A percentile compares a stretch with the other conserved stretches of the same genome.
Evolutionary conservation across 1,140 invertebrate species (phyloP).

Genomic region (Brachionus plicatilis): DNA sequence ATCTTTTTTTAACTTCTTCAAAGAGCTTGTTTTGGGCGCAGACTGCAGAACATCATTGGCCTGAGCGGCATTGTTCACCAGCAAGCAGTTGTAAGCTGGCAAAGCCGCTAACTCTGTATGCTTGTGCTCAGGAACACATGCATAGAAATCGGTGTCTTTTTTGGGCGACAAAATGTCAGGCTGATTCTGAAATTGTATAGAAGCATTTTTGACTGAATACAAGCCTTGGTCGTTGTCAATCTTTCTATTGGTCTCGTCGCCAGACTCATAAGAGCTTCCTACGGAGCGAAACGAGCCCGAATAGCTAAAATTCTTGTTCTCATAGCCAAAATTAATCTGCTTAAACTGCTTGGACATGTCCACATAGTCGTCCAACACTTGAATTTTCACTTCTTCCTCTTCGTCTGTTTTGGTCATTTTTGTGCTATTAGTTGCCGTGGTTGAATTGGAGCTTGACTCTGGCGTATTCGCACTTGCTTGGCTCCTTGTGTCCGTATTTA

Average conservation of each 20-base stretch:
- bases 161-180: background rate
- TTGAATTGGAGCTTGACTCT: background rate
- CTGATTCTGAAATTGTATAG: constrained; percentile 23
- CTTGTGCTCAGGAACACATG: background rate
- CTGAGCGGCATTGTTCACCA: background rate
- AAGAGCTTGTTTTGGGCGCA: background rate
- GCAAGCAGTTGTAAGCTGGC: background rate
- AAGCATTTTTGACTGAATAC: constrained; percentile 16
- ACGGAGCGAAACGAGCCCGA: background rate
- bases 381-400: constrained; percentile 2
- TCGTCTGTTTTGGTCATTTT: constrained; percentile 9
- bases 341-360: constrained; percentile 5
- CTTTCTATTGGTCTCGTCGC: background rate
- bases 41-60: background rate
- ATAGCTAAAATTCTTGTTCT: constrained; percentile 30
- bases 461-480: background rate
- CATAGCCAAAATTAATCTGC: background rate
- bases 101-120: background rate
- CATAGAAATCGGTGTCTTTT: background rate
- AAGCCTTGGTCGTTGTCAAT: background rate
- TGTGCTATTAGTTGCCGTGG: constrained; percentile 9
- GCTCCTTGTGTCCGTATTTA: background rate
- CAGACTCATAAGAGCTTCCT: background rate
- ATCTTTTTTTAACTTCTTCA: constrained; percentile 18
- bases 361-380: constrained; percentile 9